These are phyloP conservation scores for Drosophila sordidapex DNA, from an alignment of 2,888 invertebrate genomes.

Conservation along the genomic window DNA sequence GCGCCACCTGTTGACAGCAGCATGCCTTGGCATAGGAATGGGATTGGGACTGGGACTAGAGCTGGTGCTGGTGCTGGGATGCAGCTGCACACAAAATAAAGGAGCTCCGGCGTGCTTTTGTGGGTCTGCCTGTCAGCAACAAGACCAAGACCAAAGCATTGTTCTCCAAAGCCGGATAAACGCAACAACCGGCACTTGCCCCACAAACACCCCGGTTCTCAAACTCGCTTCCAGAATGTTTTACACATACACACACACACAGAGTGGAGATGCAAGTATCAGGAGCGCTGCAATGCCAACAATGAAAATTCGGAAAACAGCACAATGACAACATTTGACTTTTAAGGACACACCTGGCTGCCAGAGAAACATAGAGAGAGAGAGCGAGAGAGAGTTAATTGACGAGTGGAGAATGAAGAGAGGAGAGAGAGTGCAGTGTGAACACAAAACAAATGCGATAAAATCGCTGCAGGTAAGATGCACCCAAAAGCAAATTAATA, in stretches of 20 bases:
- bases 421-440: not conserved
- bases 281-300: slow-evolving; percentile 40
- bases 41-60: not conserved
- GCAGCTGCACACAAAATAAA: slow-evolving; percentile 56
- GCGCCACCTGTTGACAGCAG: slow-evolving; percentile 67
- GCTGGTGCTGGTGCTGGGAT: slow-evolving; percentile 5
- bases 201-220: slow-evolving; percentile 4
- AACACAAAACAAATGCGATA: slow-evolving; percentile 16
- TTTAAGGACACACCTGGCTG: slow-evolving; percentile 3
- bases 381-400: not conserved
- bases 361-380: not conserved
- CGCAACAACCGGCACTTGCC: slow-evolving; percentile 1
- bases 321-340: slow-evolving; percentile 5
- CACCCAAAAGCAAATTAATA: not conserved
- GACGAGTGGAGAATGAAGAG: not conserved
- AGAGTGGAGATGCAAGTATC: slow-evolving; percentile 26
- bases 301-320: slow-evolving; percentile 7
- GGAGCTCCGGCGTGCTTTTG: slow-evolving; percentile 28
- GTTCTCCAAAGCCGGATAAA: slow-evolving; percentile 16
- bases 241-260: not conserved
- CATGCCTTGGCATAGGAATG: slow-evolving; percentile 10
- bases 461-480: not conserved
- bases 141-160: slow-evolving; percentile 48
- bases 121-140: slow-evolving; percentile 28
- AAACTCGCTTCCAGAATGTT: not conserved